Evolutionary conservation across 2,888 invertebrate species (phyloP), one percentile per base, ranked within the genome.

Genomic region (Lypha dubia): DNA sequence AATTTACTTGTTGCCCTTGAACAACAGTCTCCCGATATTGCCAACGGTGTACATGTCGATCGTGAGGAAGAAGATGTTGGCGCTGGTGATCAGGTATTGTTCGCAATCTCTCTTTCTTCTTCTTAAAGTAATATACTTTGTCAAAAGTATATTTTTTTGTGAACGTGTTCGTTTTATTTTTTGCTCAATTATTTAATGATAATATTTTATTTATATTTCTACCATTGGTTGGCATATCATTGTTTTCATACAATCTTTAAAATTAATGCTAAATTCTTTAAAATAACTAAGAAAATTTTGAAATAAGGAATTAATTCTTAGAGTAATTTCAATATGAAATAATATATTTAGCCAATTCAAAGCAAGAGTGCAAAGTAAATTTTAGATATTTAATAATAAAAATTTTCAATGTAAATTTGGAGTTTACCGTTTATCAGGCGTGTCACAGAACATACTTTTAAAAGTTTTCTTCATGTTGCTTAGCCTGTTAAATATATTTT

Each of bases 1-100:
- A 99, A 99, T 94, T 97, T 99, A 90, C 95, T 99, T 94, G 96
- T 99, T 94, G 99, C 99, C 90, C 94, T 99, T 92, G 99, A 99
- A 94, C 96, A 98, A 93, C 99, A 99, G 94, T 97, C 97, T 89
- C 96, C 96, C 88, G 96, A 99, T 94, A 99, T 99, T 93, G 98
- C 98, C 87, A 95, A 95, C 90, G 99, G 99, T 92, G 99, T 99
- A 84, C 97, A 99, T 93, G 92, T 94, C 90, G 94, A 96, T 94
- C 95, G 96, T 92, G 95, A 95, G 90, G 98, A 98, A 93, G 94
- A 95, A 92, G 97, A 98, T 93, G 95, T 98, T 93, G 99, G 98
- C 93, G 99, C 99, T 92, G 99, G 99, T 93, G 98, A 99, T 94
- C 98, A 99, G 97, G 98, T 98, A 90, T 88, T 88, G 68, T 79